Percentiles rank a stretch among this genome's conserved stretches.
phyloP scores from a whole-genome alignment of 2,113 vertebrate genomes.

The Aspiorhynchus laticeps region DNA sequence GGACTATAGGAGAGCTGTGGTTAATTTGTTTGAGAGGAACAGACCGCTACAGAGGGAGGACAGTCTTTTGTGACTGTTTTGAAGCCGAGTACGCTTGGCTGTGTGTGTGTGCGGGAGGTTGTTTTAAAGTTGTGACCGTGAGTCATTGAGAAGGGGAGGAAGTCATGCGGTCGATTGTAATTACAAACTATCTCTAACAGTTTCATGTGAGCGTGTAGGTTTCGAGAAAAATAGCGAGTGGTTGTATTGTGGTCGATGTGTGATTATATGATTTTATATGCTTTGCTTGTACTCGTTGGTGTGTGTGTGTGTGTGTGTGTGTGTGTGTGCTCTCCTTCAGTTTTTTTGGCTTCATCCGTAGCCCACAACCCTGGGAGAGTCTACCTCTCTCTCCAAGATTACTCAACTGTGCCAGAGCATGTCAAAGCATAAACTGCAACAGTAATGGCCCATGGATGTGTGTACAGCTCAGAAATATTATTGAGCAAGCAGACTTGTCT shows the following conservation, averaged over 20 bases:
- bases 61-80: conserved; percentile 50
- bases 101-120: conserved; percentile 33
- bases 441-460: conserved; percentile 36
- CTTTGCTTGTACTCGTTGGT: conserved; percentile 44
- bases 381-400: conserved; percentile 56
- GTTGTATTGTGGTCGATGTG: neutral
- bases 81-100: conserved; percentile 39
- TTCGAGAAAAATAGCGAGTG: conserved; percentile 10
- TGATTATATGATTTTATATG: conserved; percentile 45
- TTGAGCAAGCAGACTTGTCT: conserved; percentile 36
- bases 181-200: neutral
- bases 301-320: conserved; percentile 48
- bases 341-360: conserved; percentile 54
- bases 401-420: conserved; percentile 57
- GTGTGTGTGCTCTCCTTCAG: conserved; percentile 50
- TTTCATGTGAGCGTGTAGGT: conserved; percentile 35
- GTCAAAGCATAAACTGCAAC: conserved; percentile 49
- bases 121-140: conserved; percentile 2
- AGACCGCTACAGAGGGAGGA: conserved; percentile 63
- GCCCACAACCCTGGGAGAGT: conserved; percentile 58
- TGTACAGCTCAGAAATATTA: conserved; percentile 3
- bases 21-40: conserved; percentile 71
- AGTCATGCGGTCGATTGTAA: neutral
- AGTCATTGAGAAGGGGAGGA: conserved; percentile 21
- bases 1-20: conserved; percentile 73